A percentile compares a stretch with the other conserved stretches of the same genome.
Evolutionary conservation across 2,888 invertebrate species (phyloP).

Genomic region (Biston stratarius): DNA sequence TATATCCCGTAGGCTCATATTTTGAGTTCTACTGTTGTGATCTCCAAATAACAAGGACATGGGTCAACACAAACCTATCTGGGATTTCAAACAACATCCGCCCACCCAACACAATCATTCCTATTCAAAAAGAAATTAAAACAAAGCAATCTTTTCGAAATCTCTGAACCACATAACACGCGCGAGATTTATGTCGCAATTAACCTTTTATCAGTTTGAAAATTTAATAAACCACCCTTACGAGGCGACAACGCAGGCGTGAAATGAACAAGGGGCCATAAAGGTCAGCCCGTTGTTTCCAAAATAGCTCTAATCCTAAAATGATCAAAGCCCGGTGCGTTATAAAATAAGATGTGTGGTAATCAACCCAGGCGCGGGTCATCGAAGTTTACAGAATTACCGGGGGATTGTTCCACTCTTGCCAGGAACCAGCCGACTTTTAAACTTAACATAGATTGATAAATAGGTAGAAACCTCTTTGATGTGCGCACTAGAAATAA

Average conservation of each 20-base stretch:
- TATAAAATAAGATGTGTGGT: constrained; percentile 44
- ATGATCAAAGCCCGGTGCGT: constrained; percentile 50
- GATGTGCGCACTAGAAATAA: too few relatives aligned
- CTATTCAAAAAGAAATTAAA: constrained; percentile 26
- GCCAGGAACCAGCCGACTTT: background rate
- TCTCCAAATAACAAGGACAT: too few relatives aligned
- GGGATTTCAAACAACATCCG: background rate
- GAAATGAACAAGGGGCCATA: constrained; percentile 43
- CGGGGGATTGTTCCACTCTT: background rate
- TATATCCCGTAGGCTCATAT: too few relatives aligned
- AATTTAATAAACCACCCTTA: constrained; percentile 42
- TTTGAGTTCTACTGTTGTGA: too few relatives aligned
- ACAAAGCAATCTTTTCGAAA: constrained; percentile 37
- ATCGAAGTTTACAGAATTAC: constrained; percentile 49
- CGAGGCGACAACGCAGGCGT: constrained; percentile 42
- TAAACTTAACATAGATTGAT: too few relatives aligned
- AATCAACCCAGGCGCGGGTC: constrained; percentile 46
- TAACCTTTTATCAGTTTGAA: constrained; percentile 47
- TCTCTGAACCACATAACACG: constrained; percentile 40
- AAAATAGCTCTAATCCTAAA: constrained; percentile 53
- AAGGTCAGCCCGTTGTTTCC: constrained; percentile 53
- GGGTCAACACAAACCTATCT: background rate
- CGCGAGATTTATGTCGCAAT: constrained; percentile 42
- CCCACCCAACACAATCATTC: constrained; percentile 11
- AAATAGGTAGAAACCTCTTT: too few relatives aligned